These are phyloP conservation scores for Diachasmimorpha longicaudata DNA, from an alignment of 1,140 invertebrate genomes.

Conservation along the genomic window DNA sequence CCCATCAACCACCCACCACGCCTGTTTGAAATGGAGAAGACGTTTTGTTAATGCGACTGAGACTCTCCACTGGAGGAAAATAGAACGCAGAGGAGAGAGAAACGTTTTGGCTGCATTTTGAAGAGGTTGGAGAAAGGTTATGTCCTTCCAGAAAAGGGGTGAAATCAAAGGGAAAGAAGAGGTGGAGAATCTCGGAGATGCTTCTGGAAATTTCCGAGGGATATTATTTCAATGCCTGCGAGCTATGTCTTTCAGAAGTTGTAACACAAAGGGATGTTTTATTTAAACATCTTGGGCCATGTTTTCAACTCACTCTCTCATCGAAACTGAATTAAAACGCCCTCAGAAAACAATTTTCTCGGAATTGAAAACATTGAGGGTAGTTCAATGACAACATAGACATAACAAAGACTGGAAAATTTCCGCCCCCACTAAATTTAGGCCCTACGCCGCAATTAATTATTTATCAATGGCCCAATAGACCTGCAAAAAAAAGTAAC, in stretches of 20 bases:
- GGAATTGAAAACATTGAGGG: no score
- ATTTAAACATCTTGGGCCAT: background rate
- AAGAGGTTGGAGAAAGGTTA: constrained; percentile 6
- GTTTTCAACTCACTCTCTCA: background rate
- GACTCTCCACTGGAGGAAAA: background rate
- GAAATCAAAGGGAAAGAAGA: constrained; percentile 22
- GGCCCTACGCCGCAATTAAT: no score
- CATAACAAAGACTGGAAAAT: no score
- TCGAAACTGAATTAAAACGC: background rate
- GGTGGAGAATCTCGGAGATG: constrained; percentile 38
- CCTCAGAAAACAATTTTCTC: no score
- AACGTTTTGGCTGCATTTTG: background rate
- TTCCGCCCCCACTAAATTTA: no score
- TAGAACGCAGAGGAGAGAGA: background rate
- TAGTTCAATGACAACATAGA: no score
- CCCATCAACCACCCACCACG: background rate
- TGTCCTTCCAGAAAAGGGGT: constrained; percentile 1
- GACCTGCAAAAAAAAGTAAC: no score
- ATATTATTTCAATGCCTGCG: constrained; percentile 36
- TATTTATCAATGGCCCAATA: no score
- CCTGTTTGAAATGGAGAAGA: background rate
- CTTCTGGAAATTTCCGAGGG: constrained; percentile 41
- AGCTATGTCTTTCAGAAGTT: background rate
- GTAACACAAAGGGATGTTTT: background rate
- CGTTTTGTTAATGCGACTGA: constrained; percentile 19